Evolutionary conservation across 1,140 invertebrate species (phyloP), one percentile per base, ranked within the genome.

Genomic region (Ostrea edulis): DNA sequence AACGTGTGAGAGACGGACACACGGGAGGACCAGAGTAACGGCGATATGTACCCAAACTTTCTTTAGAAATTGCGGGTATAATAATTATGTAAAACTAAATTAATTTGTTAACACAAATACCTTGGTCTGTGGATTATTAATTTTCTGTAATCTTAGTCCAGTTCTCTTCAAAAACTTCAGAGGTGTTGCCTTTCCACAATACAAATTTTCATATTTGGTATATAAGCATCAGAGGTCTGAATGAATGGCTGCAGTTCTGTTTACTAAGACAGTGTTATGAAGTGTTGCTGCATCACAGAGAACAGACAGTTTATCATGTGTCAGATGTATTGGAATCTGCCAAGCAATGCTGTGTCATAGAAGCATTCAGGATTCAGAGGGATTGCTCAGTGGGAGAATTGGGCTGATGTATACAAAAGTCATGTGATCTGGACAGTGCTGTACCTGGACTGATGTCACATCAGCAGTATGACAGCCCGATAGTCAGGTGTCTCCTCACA

Each of bases 271-370:
- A 77, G 11, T 77, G 68, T 44, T 77, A 77, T 11, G 68, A 29
- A 14, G 22, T 29, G 11, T 14, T 77, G 68, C 68, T 77, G 68
- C 68, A 77, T 77, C 68, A 77, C 29, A 29, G 25, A 25, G 68
- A 77, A 25, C 25, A n/a, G n/a, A 22, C 20, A 35, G 25, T 77
- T 62, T 62, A 62, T 14, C 25, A 29, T 62, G 17, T 20, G 14
- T 22, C 68, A 77, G 68, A 25, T 29, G 68, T 77, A 35, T 77
- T 77, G 68, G 68, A 77, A 77, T 77, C 68, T 35, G 14, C 25
- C 22, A 25, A 29, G 68, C 9, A 77, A 20, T 62, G n/a, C 17
- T 62, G 55, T 62, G 55, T 62, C 55, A 62, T 62, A 62, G n/a
- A 62, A 44, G 58, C 58, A 62, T 14, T 14, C 9, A 62, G 58